Percentiles rank a stretch among this genome's conserved stretches.
These are phyloP conservation scores for Colaptes auratus DNA, from an alignment of 2,113 vertebrate genomes.

Conservation along the genomic window DNA sequence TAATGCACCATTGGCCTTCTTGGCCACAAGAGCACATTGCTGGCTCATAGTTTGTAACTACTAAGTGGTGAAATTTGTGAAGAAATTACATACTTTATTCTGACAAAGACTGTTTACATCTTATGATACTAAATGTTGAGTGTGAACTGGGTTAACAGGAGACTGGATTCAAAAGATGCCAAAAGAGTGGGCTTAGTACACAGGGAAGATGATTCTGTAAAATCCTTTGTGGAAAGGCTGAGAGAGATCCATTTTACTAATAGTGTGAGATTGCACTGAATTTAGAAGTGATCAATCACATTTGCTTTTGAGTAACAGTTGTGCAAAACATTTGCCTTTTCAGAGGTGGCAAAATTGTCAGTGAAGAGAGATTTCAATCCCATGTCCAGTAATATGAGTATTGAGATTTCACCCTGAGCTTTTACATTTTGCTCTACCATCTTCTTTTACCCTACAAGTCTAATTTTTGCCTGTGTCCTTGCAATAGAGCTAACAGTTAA, in stretches of 20 bases:
- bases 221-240: neutral
- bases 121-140: neutral
- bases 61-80: neutral
- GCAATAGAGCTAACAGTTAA: neutral
- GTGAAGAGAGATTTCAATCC: neutral
- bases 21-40: too few relatives aligned
- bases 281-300: rapidly evolving
- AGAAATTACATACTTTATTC: neutral
- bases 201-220: neutral
- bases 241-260: neutral
- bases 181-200: neutral
- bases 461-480: neutral
- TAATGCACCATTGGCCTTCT: too few relatives aligned
- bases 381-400: neutral
- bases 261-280: neutral
- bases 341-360: neutral
- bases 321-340: neutral
- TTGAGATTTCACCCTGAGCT: neutral
- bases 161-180: neutral
- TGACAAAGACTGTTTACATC: neutral
- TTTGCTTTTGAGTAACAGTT: neutral
- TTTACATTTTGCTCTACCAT: neutral
- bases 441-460: neutral
- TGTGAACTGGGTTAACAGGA: neutral
- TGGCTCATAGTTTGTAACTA: neutral